Base-by-base conservation (phyloP, 2,888 invertebrate species). In the Clostera curtula region DNA sequence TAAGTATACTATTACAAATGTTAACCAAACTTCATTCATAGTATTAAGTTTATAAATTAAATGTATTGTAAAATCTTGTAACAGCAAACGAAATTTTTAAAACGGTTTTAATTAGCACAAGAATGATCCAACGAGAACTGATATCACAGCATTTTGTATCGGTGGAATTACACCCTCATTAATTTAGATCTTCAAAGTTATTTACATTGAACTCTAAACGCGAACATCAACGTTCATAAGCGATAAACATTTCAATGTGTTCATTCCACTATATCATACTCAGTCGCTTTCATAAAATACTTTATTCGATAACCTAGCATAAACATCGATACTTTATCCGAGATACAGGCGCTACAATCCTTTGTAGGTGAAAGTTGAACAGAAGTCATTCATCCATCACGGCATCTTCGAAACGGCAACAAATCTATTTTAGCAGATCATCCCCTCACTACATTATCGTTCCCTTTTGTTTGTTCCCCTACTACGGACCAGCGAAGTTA, bases 71-170 rank as follows among this genome's bases (percentile, higher is more conserved):
- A 23, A 17, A 17, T 21, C 28, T 27, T 20, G n/a, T 28, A 19
- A 28, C 27, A 21, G 32, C 40, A 44, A 40, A 32, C 24, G 8
- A 29, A 31, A 29, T 19, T 32, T 40, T 39, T 43, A 41, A 43
- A 43, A 43, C 26, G 41, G 36, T 34, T 40, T 36, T 33, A 18
- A 37, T 52, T 41, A 47, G 47, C 46, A 51, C 47, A 48, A 47
- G 36, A 43, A 42, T 55, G 55, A 59, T 59, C 65, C 66, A 71
- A 69, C 62, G 56, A 68, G 64, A 75, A 77, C 75, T 72, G 73
- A 77, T 82, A 82, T 82, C 82, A 82, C 82, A 82, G 82, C 77
- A 73, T 73, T 79, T 76, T 70, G 62, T 70, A 71, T 65, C 61
- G 61, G 62, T 69, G 67, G 45, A 51, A 55, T 49, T 53, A 54